Evolutionary conservation across 2,797 vertebrate species (phyloP).

Genomic region (Anguilla obscura): DNA sequence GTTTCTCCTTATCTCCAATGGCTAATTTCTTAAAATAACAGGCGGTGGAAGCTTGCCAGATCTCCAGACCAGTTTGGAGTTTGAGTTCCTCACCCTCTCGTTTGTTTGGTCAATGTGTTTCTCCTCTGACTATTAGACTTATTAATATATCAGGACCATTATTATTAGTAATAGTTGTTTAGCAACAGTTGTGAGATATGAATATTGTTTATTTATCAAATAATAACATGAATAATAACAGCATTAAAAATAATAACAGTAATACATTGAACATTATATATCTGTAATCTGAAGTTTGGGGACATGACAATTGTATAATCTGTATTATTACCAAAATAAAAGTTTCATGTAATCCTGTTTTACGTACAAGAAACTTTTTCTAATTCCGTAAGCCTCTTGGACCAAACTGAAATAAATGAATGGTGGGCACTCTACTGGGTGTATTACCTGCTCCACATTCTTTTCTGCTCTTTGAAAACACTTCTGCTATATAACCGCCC

Average conservation of each 20-base stretch:
- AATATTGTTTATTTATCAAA: neutral
- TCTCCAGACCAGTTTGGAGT: conserved; percentile 54
- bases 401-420: neutral
- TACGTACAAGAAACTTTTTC: conserved; percentile 19
- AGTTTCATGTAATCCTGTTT: conserved; percentile 37
- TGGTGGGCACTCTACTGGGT: neutral
- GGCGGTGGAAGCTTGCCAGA: conserved; percentile 62
- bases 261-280: neutral
- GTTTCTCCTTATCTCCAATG: conserved; percentile 68
- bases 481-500: neutral
- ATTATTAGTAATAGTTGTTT: neutral
- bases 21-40: conserved; percentile 73
- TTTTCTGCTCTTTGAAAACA: neutral
- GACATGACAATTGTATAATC: conserved; percentile 35
- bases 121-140: neutral
- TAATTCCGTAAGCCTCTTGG: conserved; percentile 2
- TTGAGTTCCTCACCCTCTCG: conserved; percentile 31
- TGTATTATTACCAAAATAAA: conserved; percentile 33
- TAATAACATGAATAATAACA: neutral
- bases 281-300: conserved; percentile 31
- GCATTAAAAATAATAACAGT: neutral
- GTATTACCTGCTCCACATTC: neutral
- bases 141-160: neutral
- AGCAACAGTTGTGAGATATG: neutral
- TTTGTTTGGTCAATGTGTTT: neutral